These are phyloP conservation scores for Lomographa bimaculata DNA, from an alignment of 2,888 invertebrate species.

Conservation along the genomic window DNA sequence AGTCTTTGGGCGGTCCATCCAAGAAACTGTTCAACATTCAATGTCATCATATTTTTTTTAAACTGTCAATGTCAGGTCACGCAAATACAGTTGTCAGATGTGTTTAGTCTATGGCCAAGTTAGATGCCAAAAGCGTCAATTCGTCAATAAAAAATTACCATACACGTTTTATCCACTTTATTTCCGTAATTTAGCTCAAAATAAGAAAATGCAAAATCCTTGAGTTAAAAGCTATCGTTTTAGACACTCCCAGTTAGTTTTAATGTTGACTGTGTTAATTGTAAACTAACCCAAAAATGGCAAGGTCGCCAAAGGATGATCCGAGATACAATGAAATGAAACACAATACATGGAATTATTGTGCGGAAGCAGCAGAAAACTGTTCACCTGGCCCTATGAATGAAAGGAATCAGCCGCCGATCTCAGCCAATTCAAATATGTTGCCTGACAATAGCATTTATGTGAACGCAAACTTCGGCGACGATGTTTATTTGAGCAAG, in stretches of 20 bases:
- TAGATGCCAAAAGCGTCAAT: conserved; percentile 49
- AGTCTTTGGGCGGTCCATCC: too few relatives aligned
- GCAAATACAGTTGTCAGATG: too few relatives aligned
- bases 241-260: conserved; percentile 37
- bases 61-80: too few relatives aligned
- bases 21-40: too few relatives aligned
- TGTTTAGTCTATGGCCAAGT: conserved; percentile 4
- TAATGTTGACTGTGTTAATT: conserved; percentile 47
- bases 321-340: conserved; percentile 71
- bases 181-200: conserved; percentile 45
- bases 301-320: conserved; percentile 81
- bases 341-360: conserved; percentile 76
- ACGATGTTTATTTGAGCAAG: conserved; percentile 72
- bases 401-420: conserved; percentile 60
- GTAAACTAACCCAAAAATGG: conserved; percentile 71
- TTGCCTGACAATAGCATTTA: conserved; percentile 67
- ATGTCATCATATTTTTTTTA: too few relatives aligned
- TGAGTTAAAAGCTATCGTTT: conserved; percentile 48
- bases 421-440: conserved; percentile 51
- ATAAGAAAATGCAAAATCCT: conserved; percentile 65
- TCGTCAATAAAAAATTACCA: conserved; percentile 60
- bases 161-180: conserved; percentile 61
- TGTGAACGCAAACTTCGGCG: conserved; percentile 56
- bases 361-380: conserved; percentile 64
- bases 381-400: conserved; percentile 61